Evolutionary conservation across 2,113 vertebrate species (phyloP).

Genomic region (Rattus rattus): DNA sequence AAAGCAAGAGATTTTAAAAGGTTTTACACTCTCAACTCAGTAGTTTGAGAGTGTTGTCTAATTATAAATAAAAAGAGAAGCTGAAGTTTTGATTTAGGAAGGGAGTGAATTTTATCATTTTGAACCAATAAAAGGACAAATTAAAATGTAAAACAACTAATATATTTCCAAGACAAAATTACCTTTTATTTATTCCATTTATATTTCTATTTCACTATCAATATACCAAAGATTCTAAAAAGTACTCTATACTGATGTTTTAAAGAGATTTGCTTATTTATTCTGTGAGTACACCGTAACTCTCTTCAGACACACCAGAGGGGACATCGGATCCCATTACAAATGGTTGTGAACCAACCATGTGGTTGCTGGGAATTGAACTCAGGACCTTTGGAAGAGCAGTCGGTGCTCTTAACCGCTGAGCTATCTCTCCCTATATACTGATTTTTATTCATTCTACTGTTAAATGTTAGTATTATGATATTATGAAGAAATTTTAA

Average conservation of each 20-base stretch:
- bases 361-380: no score
- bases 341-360: no score
- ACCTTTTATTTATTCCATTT: background rate
- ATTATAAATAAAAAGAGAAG: background rate
- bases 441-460: constrained; percentile 7
- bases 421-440: no score
- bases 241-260: background rate
- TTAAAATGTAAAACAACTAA: background rate
- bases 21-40: background rate
- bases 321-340: no score
- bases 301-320: no score
- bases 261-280: no score
- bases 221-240: background rate
- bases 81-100: background rate
- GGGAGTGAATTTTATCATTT: background rate
- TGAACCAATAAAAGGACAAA: background rate
- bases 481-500: background rate
- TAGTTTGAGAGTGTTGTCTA: background rate
- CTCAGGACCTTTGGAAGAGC: no score
- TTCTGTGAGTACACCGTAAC: no score
- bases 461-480: background rate
- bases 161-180: background rate
- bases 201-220: background rate
- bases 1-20: background rate
- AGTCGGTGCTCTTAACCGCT: no score